These are phyloP conservation scores for Bombus pascuorum DNA, from an alignment of 1,140 invertebrate genomes.

Conservation along the genomic window DNA sequence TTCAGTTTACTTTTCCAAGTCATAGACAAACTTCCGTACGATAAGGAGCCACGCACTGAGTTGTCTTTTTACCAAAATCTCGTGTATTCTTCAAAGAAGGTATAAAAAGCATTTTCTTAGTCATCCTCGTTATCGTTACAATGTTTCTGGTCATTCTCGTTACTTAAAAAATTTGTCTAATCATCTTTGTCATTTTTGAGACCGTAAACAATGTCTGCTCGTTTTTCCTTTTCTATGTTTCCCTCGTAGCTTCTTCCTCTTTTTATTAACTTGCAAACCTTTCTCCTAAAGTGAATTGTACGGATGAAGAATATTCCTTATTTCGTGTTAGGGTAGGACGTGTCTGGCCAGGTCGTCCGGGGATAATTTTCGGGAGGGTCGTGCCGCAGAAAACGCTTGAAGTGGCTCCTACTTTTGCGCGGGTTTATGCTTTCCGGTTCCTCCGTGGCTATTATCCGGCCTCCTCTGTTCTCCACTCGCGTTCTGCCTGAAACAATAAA, in stretches of 20 bases:
- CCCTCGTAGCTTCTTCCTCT: background rate
- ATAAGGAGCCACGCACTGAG: background rate
- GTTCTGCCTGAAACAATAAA: slow-evolving; percentile 78
- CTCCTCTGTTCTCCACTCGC: slow-evolving; percentile 68
- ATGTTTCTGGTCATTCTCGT: background rate
- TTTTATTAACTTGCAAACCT: background rate
- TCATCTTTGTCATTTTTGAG: too few relatives aligned
- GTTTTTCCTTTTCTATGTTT: background rate
- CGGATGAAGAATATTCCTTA: slow-evolving; percentile 6
- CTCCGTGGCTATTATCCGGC: slow-evolving; percentile 75
- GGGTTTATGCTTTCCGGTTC: slow-evolving; percentile 80
- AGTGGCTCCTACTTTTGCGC: slow-evolving; percentile 71
- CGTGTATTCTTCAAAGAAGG: too few relatives aligned
- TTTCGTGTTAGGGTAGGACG: slow-evolving; percentile 47
- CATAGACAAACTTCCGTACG: background rate
- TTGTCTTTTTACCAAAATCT: background rate
- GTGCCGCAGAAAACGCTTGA: slow-evolving; percentile 65
- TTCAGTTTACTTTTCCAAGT: background rate
- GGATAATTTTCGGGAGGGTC: slow-evolving; percentile 70
- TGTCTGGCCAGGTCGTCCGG: slow-evolving; percentile 45
- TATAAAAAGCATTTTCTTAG: too few relatives aligned
- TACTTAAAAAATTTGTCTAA: background rate
- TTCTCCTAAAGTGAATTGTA: background rate
- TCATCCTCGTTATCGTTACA: background rate
- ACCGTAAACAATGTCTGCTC: background rate